Percentiles rank a stretch among this genome's conserved stretches.
These are phyloP conservation scores for Leptopterna dolabrata DNA, from an alignment of 2,888 invertebrate genomes.

Conservation along the genomic window DNA sequence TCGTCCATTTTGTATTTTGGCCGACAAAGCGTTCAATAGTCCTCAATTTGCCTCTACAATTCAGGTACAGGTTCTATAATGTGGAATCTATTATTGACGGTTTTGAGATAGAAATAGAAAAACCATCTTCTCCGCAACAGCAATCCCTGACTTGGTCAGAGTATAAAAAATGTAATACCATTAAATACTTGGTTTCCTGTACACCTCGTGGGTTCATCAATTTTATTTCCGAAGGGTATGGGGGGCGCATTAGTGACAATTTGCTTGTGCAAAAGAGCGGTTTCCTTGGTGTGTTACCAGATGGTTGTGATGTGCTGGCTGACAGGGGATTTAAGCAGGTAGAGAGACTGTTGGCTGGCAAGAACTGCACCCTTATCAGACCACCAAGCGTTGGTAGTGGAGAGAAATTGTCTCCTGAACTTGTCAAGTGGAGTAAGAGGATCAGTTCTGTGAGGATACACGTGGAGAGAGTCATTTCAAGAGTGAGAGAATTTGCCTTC, in stretches of 20 bases:
- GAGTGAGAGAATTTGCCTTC: neutral
- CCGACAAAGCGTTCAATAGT: neutral
- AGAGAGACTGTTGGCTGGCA: constrained; percentile 57
- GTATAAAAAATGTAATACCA: constrained; percentile 64
- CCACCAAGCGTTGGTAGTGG: constrained; percentile 59
- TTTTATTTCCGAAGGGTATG: constrained; percentile 65
- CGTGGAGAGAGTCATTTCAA: neutral
- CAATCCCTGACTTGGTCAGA: constrained; percentile 64
- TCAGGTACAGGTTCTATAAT: constrained; percentile 43
- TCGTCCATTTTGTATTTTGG: constrained; percentile 54
- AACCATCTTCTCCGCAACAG: constrained; percentile 61
- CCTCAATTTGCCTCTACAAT: constrained; percentile 42
- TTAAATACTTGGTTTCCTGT: constrained; percentile 64
- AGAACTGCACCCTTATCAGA: constrained; percentile 58
- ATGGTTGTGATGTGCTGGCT: constrained; percentile 57
- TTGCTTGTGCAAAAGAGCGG: constrained; percentile 60
- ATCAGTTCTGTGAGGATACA: neutral
- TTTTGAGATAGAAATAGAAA: constrained; percentile 64
- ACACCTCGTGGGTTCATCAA: constrained; percentile 65
- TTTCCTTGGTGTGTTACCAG: constrained; percentile 59
- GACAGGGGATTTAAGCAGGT: constrained; percentile 61
- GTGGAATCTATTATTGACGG: constrained; percentile 63
- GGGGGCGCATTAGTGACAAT: constrained; percentile 64
- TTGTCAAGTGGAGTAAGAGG: no score
- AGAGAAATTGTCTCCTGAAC: no score